Conservation (phyloP, 2,888 invertebrate species). For the Hyalella azteca region DNA sequence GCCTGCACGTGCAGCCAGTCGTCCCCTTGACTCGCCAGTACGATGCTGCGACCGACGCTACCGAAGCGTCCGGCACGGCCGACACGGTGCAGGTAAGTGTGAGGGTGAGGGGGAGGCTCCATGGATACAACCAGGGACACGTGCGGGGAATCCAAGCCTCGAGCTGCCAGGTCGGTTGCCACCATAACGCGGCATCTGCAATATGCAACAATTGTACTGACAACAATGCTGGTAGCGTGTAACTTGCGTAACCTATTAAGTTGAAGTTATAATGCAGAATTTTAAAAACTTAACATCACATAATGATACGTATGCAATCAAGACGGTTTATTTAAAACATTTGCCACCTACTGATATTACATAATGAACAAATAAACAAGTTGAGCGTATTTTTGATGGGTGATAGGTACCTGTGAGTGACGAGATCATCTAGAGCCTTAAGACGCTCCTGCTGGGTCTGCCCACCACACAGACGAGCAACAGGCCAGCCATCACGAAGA, state of each 20-base stretch:
- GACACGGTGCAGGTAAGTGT: conserved; percentile 91
- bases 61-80: conserved; percentile 96
- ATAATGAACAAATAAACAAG: too few species aligned
- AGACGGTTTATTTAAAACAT: neutral
- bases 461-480: conserved; percentile 77
- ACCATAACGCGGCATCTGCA: conserved; percentile 81
- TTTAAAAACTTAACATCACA: too few species aligned
- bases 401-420: conserved; percentile 65
- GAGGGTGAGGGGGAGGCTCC: conserved; percentile 79
- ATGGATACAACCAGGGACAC: conserved; percentile 92
- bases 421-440: conserved; percentile 77
- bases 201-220: too few species aligned
- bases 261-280: too few species aligned
- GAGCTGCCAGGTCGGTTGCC: conserved; percentile 87
- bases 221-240: too few species aligned
- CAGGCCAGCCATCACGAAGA: conserved; percentile 76
- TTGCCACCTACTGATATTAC: neutral
- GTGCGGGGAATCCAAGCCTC: conserved; percentile 93
- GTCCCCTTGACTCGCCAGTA: conserved; percentile 72
- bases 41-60: conserved; percentile 79
- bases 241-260: too few species aligned
- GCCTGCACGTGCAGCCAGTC: conserved; percentile 65
- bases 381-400: too few species aligned
- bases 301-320: neutral
- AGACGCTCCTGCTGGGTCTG: conserved; percentile 80